Conservation (phyloP, 2,888 invertebrate species). For the Brenthis ino region DNA sequence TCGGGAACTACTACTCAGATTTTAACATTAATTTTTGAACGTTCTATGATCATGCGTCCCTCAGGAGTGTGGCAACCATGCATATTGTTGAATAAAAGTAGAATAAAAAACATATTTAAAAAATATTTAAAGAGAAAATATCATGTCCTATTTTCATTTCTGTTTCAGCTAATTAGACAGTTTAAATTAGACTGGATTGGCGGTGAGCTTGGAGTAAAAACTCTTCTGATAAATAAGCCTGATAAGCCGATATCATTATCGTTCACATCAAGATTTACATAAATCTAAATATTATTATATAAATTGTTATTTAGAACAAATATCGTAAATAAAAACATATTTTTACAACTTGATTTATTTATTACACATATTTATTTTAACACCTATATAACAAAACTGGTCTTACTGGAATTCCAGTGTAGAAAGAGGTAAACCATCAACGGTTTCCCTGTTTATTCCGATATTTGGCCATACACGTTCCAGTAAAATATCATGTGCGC, state of each 20-base stretch:
- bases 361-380: conserved; percentile 9
- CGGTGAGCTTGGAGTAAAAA: conserved; percentile 83
- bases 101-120: no score
- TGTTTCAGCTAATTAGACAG: conserved; percentile 83
- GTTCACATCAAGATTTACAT: conserved; percentile 47
- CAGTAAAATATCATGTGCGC: conserved; percentile 26
- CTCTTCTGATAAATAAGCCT: conserved; percentile 91
- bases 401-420: conserved; percentile 20
- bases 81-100: no score
- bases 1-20: no score
- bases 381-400: conserved; percentile 15
- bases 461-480: conserved; percentile 28
- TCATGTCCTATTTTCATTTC: background rate
- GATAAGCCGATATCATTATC: conserved; percentile 83
- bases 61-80: no score
- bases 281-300: conserved; percentile 4
- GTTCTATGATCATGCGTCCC: no score
- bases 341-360: background rate
- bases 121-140: no score
- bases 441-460: background rate
- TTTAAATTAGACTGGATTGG: conserved; percentile 86
- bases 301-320: background rate
- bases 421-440: conserved; percentile 10
- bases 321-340: background rate
- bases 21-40: no score